Base-by-base conservation (phyloP, 2,888 invertebrate genomes). In the Osmoderma eremita region DNA sequence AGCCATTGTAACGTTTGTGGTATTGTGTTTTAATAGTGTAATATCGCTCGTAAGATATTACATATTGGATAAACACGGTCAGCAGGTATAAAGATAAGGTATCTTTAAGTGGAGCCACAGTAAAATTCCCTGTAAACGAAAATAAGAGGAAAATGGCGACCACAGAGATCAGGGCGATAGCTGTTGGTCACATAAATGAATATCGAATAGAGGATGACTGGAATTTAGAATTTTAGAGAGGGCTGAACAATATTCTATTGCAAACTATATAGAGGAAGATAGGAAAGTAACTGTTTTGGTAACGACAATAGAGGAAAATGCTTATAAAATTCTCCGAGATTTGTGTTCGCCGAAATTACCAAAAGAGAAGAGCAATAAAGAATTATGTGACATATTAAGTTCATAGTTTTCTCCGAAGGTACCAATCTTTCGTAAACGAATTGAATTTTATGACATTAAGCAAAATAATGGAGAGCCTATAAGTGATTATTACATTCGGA, bases 261-360 rank as follows among this genome's bases (percentile, higher is more conserved):
- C 50, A 1, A 50, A 50, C 18, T 50, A 50, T 17, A 6, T 50
- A 1, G 50, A 50, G 6, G 50, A 50, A 6, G 18, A 17, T 30
- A 2, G 30, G 6, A 30, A 6, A 5, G 30, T 30, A 5, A 10
- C 30, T 1, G 30, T 30, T 1, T 63, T 76, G 17, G 49, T 74
- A n/a, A 74, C 70, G 15, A 49, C 65, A 8, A 67, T 75, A 15
- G 72, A 71, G n/a, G 58, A 68, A 20, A 51, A 71, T 1, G 49
- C 69, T 49, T 75, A 72, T 42, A 71, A 71, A 67, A 70, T 71
- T 1, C 45, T 74, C 12, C 54, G 72, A 45, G 72, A 73, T 54
- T 36, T 75, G 4, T 74, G 72, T 56, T 65, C 67, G 63, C 75
- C 73, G 17, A 53, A 41, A 8, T 45, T 72, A 54, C 74, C 75